phyloP scores from a whole-genome alignment of 2,113 vertebrate genomes.

The Psophia crepitans region DNA sequence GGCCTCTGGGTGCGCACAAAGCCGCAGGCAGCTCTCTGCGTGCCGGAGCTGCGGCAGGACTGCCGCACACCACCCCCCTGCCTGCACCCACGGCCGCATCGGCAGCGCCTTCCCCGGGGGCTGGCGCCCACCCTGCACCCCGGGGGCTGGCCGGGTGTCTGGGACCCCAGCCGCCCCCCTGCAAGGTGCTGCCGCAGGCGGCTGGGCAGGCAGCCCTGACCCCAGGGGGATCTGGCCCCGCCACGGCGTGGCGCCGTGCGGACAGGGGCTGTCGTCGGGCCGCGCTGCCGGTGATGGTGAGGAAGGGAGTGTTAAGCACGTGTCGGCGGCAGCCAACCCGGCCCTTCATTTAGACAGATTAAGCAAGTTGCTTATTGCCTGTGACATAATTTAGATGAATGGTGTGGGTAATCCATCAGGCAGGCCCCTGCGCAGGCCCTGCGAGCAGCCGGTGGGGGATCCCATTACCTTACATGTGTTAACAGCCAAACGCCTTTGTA shows the following conservation, averaged over 20 bases:
- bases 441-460: conserved; percentile 75
- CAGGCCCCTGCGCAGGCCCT: conserved; percentile 49
- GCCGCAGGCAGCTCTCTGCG: background rate
- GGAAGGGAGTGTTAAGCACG: conserved; percentile 65
- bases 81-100: accelerated
- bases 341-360: conserved; percentile 75
- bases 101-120: background rate
- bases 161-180: accelerated
- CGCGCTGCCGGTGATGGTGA: background rate
- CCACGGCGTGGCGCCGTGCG: background rate
- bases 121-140: accelerated
- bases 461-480: conserved; percentile 83
- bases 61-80: accelerated
- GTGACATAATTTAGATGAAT: conserved; percentile 90
- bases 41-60: background rate
- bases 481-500: conserved; percentile 78
- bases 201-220: background rate
- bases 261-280: background rate
- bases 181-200: background rate
- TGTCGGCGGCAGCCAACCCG: conserved; percentile 76
- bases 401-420: conserved; percentile 81
- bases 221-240: background rate
- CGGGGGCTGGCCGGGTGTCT: accelerated
- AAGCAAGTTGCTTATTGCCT: conserved; percentile 77
- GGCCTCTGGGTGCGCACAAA: background rate